Percentiles rank a stretch among this genome's conserved stretches.
These are phyloP conservation scores for Cephalopachus bancanus DNA, from an alignment of 2,797 vertebrate genomes.

Conservation along the genomic window DNA sequence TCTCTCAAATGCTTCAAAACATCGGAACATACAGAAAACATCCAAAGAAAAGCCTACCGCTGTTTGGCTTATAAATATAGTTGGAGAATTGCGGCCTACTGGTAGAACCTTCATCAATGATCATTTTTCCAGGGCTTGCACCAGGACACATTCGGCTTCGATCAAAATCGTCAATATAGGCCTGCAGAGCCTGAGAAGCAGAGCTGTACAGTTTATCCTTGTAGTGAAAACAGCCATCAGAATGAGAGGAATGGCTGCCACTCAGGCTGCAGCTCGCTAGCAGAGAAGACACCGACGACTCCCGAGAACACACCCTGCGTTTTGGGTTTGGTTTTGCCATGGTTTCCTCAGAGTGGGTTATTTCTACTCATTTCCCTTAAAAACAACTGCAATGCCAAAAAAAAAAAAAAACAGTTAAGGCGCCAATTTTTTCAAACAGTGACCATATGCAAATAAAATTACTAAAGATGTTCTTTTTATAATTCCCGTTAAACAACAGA, in stretches of 20 bases:
- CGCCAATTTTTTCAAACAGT: slow-evolving; percentile 35
- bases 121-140: slow-evolving; percentile 83
- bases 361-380: slow-evolving; percentile 72
- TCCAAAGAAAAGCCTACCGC: slow-evolving; percentile 77
- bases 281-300: slow-evolving; percentile 92
- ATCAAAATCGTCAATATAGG: slow-evolving; percentile 95
- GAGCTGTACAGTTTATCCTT: slow-evolving; percentile 92
- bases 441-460: slow-evolving; percentile 49
- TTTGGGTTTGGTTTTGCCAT: slow-evolving; percentile 87
- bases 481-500: slow-evolving; percentile 49
- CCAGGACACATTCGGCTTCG: slow-evolving; percentile 78
- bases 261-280: slow-evolving; percentile 88
- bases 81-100: neutral
- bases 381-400: slow-evolving; percentile 55
- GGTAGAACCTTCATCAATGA: slow-evolving; percentile 23
- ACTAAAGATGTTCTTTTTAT: neutral
- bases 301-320: slow-evolving; percentile 85
- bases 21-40: slow-evolving; percentile 19
- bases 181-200: slow-evolving; percentile 93
- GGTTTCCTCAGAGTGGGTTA: slow-evolving; percentile 66
- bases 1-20: slow-evolving; percentile 62
- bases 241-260: slow-evolving; percentile 75
- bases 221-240: slow-evolving; percentile 87
- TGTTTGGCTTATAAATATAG: slow-evolving; percentile 14
- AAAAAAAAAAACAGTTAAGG: slow-evolving; percentile 58